These are phyloP conservation scores for Neoscelio sp. DNA, from an alignment of 2,888 invertebrate genomes.

Conservation along the genomic window DNA sequence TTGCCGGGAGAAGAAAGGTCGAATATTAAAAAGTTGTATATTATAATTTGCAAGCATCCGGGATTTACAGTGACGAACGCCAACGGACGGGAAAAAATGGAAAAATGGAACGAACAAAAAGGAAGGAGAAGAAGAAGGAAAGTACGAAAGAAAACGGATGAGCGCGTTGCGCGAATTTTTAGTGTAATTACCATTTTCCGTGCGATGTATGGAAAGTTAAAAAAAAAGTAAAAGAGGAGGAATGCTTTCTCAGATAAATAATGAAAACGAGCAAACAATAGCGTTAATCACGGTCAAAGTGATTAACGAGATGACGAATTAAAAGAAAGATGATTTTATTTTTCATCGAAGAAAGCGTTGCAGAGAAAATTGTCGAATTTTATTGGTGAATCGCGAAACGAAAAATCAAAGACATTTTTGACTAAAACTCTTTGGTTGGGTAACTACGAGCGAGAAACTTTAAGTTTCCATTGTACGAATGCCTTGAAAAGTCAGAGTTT, in stretches of 20 bases:
- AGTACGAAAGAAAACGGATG: slow-evolving; percentile 59
- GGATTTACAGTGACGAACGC: slow-evolving; percentile 66
- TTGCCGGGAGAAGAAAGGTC: slow-evolving; percentile 67
- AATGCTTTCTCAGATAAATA: slow-evolving; percentile 55
- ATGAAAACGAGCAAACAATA: slow-evolving; percentile 44
- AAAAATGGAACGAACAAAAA: slow-evolving; percentile 52
- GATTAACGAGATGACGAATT: slow-evolving; percentile 27
- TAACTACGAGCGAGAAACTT: slow-evolving; percentile 19
- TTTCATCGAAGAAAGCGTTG: too few species aligned
- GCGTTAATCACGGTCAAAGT: slow-evolving; percentile 45
- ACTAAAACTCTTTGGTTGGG: not conserved
- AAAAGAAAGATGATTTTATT: too few species aligned
- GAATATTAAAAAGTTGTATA: slow-evolving; percentile 77
- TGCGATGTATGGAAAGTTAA: slow-evolving; percentile 32
- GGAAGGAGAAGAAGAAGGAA: slow-evolving; percentile 19
- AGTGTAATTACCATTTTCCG: slow-evolving; percentile 64
- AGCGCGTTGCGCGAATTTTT: slow-evolving; percentile 58
- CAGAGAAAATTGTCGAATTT: too few species aligned
- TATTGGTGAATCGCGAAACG: slow-evolving; percentile 15
- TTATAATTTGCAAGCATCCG: slow-evolving; percentile 75
- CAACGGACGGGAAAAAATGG: slow-evolving; percentile 56
- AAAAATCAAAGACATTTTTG: slow-evolving; percentile 35
- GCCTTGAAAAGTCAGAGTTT: slow-evolving; percentile 60
- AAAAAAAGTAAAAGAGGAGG: slow-evolving; percentile 3
- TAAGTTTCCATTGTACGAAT: slow-evolving; percentile 51